Base-by-base conservation (phyloP, 2,888 invertebrate species). In the Monochamus alternatus region DNA sequence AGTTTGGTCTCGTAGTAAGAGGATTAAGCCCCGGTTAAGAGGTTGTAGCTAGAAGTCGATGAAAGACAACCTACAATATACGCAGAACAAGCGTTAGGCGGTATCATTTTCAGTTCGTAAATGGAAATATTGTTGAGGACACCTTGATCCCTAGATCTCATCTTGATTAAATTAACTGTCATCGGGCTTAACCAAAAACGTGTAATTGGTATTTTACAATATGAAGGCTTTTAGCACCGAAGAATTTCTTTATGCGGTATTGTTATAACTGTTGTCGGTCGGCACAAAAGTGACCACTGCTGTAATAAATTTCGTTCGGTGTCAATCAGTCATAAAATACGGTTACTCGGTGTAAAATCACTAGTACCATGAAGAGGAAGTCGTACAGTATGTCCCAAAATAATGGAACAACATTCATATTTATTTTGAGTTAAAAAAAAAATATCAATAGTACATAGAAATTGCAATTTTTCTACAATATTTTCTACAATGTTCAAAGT, bases 21-120 rank as follows among this genome's bases (percentile, higher is more conserved):
- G 78, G 78, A 76, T 78, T 78, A 76, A 66, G 68, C 69, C 52
- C 67, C 58, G 68, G 65, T 70, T 63, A 67, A 78, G 63, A 65
- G 43, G 70, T 66, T 62, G 60, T 67, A 38, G 59, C 66, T 70
- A 67, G 71, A 59, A 74, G 71, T 65, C 74, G 74, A 74, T 70
- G 67, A 74, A 76, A 76, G 76, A 71, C 76, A 71, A 65, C 70
- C 58, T 69, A 68, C 74, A 68, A 71, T 74, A 70, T 76, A 73
- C 64, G 66, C 65, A 58, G 63, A 72, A 72, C 75, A 64, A 75
- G 73, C 69, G 68, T 75, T 75, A 73, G 73, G 55, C 69, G 75
- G 75, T 43, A 43, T 73, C 68, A 9, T 64, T 73, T 32, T 69
- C 59, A 63, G 72, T 67, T 73, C 73, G 68, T 32, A 67, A 66